A percentile compares a stretch with the other conserved stretches of the same genome.
phyloP scores from a whole-genome alignment of 2,888 invertebrate genomes.

The Drosophila rellima region DNA sequence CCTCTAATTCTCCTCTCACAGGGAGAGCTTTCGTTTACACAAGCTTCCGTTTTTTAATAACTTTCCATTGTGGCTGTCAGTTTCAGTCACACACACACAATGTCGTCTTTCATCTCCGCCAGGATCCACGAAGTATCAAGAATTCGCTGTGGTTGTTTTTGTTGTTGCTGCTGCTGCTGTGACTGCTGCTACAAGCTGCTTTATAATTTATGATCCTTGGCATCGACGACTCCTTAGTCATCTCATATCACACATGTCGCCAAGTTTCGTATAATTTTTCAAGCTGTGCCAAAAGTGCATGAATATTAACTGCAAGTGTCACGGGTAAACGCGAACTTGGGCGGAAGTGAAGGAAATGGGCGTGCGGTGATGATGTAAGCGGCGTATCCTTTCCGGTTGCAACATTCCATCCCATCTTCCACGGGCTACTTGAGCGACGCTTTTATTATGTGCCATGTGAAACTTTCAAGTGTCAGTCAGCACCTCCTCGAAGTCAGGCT shows the following conservation, averaged over 20 bases:
- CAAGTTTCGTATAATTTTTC: conserved; percentile 68
- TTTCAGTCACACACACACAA: conserved; percentile 43
- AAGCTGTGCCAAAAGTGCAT: conserved; percentile 72
- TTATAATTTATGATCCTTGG: conserved; percentile 77
- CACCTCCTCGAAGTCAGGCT: conserved; percentile 22
- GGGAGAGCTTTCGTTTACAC: conserved; percentile 33
- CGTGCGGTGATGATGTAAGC: conserved; percentile 22
- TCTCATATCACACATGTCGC: conserved; percentile 61
- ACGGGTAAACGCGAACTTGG: conserved; percentile 1
- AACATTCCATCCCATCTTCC: conserved; percentile 1
- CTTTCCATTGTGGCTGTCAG: conserved; percentile 73
- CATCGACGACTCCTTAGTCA: conserved; percentile 65
- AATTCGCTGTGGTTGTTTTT: conserved; percentile 13
- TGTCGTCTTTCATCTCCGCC: conserved; percentile 18
- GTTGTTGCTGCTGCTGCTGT: conserved; percentile 29
- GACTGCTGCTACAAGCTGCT: conserved; percentile 65
- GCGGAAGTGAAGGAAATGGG: not conserved
- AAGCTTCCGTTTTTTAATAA: conserved; percentile 68
- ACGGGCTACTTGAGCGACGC: conserved; percentile 44
- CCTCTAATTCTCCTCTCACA: not conserved
- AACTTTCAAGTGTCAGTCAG: conserved; percentile 57
- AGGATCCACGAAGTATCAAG: conserved; percentile 42
- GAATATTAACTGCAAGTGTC: conserved; percentile 78
- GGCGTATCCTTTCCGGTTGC: conserved; percentile 28
- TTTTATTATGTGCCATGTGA: conserved; percentile 52